Evolutionary conservation across 2,113 vertebrate genomes (phyloP).

Genomic region (Craseonycteris thonglongyai): DNA sequence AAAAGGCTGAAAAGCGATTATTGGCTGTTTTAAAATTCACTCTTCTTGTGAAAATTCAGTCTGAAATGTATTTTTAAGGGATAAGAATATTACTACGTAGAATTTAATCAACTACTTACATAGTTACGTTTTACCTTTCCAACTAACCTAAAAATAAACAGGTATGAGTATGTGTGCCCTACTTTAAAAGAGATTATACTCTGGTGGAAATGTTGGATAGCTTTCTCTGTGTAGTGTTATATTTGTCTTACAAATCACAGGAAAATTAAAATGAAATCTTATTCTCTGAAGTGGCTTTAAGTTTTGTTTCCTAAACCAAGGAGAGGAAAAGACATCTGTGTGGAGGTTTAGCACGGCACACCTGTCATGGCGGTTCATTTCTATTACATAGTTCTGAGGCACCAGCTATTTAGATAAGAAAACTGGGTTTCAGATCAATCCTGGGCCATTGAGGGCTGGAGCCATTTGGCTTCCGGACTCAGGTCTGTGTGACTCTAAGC

Average conservation of each 20-base stretch:
- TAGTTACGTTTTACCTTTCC: not conserved
- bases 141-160: not conserved
- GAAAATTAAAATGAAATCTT: not conserved
- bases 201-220: not conserved
- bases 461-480: too few species aligned
- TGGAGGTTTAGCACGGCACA: not conserved
- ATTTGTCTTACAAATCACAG: not conserved
- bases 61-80: not conserved
- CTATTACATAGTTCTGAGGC: too few species aligned
- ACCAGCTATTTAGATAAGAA: not conserved
- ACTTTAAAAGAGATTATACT: not conserved
- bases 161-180: not conserved
- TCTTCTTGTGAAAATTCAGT: not conserved
- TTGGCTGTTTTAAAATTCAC: not conserved
- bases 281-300: not conserved
- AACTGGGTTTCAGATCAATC: not conserved
- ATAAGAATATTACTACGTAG: not conserved
- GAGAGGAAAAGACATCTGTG: not conserved
- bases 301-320: not conserved
- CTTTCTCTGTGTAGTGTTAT: not conserved
- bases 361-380: not conserved
- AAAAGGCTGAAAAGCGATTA: too few species aligned
- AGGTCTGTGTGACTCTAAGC: not conserved
- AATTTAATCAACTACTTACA: not conserved
- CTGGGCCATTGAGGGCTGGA: rapidly evolving